A percentile compares a stretch with the other conserved stretches of the same genome.
phyloP scores from a whole-genome alignment of 2,888 invertebrate genomes.

The Cremastinae sp. region DNA sequence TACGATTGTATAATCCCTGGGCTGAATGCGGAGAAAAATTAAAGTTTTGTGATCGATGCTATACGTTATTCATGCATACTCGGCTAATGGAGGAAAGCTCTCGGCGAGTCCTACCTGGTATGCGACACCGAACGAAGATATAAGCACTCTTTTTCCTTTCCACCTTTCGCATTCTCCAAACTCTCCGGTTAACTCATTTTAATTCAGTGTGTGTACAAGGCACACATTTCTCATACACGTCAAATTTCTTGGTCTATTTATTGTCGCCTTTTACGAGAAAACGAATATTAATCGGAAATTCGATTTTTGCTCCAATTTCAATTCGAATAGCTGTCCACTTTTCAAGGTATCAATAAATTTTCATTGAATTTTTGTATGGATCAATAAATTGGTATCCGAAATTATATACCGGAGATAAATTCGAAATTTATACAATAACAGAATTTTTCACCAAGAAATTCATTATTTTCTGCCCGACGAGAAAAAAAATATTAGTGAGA shows the following conservation, averaged over 20 bases:
- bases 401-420: too few species aligned
- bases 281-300: not conserved
- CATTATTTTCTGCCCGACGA: too few species aligned
- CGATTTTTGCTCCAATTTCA: not conserved
- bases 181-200: conserved; percentile 9
- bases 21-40: conserved; percentile 3
- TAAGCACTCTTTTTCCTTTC: not conserved
- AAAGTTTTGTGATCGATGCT: conserved; percentile 49
- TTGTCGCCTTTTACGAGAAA: not conserved
- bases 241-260: not conserved
- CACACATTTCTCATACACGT: not conserved
- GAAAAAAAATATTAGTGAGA: too few species aligned
- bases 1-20: conserved; percentile 2
- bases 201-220: not conserved
- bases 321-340: too few species aligned
- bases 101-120: conserved; percentile 7
- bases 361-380: too few species aligned
- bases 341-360: too few species aligned
- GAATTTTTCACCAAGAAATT: too few species aligned
- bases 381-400: too few species aligned
- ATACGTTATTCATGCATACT: conserved; percentile 50
- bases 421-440: too few species aligned
- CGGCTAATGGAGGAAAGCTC: conserved; percentile 53
- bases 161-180: conserved; percentile 28
- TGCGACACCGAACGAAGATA: conserved; percentile 32